These are phyloP conservation scores for Chironomus striatipennis DNA, from an alignment of 1,140 invertebrate species.

Conservation along the genomic window DNA sequence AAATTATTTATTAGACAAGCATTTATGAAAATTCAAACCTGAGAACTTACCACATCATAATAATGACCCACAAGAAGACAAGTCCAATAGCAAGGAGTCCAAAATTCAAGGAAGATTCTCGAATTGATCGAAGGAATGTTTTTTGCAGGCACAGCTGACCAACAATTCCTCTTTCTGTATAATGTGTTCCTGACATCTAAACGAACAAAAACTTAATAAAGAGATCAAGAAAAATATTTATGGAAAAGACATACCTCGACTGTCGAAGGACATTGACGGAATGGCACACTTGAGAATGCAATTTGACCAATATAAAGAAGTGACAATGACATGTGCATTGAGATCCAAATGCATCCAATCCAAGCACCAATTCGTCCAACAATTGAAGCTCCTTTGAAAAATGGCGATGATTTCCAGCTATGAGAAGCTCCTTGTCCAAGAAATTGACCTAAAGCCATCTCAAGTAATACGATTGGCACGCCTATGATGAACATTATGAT, in stretches of 20 bases:
- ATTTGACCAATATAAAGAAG: constrained; percentile 38
- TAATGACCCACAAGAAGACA: constrained; percentile 37
- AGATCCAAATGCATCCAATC: constrained; percentile 38
- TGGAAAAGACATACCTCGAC: constrained; percentile 28
- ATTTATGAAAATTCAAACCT: constrained; percentile 13
- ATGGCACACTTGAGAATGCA: constrained; percentile 33
- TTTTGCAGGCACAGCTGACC: constrained; percentile 24
- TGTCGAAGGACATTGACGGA: constrained; percentile 35
- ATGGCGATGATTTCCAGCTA: constrained; percentile 40
- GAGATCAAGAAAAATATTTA: constrained; percentile 29
- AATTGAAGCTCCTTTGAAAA: constrained; percentile 40
- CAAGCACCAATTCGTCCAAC: constrained; percentile 39
- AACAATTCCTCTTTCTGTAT: not conserved
- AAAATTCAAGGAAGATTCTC: constrained; percentile 38
- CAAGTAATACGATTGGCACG: constrained; percentile 38
- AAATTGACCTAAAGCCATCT: constrained; percentile 39
- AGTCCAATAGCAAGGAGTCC: constrained; percentile 36
- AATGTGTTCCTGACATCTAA: not conserved
- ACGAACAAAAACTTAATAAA: not conserved
- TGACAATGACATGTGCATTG: constrained; percentile 37
- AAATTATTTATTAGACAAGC: not conserved
- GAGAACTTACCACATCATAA: constrained; percentile 38
- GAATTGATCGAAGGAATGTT: constrained; percentile 38
- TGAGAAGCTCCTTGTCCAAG: constrained; percentile 39
- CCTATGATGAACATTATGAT: constrained; percentile 39